phyloP scores from a whole-genome alignment of 2,113 vertebrate species.

The Nibea coibor region DNA sequence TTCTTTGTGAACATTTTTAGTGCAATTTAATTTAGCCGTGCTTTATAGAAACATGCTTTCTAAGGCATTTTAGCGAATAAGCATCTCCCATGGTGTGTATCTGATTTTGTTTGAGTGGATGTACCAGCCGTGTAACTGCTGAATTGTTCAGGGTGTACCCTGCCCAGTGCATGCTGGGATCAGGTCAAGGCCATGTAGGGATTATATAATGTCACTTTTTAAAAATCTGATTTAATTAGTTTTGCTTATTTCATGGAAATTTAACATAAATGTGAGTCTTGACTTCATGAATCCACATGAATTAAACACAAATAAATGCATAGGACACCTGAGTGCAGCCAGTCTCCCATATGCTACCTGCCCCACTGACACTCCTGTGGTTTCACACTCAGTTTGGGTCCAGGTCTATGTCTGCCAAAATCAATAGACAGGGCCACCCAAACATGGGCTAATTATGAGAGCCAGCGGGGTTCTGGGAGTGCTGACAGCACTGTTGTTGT shows the following conservation, averaged over 20 bases:
- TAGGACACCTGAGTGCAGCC: neutral
- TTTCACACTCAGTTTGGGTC: slow-evolving; percentile 47
- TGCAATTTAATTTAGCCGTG: neutral
- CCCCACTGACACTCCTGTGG: slow-evolving; percentile 12
- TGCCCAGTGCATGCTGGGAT: neutral
- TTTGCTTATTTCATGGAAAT: neutral
- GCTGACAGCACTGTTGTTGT: slow-evolving; percentile 32
- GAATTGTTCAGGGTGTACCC: neutral
- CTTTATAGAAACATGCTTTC: neutral
- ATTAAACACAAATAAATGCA: neutral
- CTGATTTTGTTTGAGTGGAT: neutral
- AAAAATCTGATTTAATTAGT: neutral
- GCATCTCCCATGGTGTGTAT: neutral
- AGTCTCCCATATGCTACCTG: slow-evolving; percentile 44
- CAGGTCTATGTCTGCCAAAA: slow-evolving; percentile 38
- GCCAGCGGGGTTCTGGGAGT: slow-evolving; percentile 36
- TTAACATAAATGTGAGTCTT: neutral
- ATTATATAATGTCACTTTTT: neutral
- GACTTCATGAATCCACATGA: neutral
- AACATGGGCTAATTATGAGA: slow-evolving; percentile 57
- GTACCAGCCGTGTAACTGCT: neutral
- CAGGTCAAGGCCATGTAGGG: neutral
- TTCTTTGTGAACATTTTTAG: neutral
- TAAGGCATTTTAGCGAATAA: neutral
- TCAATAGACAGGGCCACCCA: slow-evolving; percentile 37